Base-by-base conservation (phyloP, 2,797 vertebrate species). In the Pangasius krempfi region DNA sequence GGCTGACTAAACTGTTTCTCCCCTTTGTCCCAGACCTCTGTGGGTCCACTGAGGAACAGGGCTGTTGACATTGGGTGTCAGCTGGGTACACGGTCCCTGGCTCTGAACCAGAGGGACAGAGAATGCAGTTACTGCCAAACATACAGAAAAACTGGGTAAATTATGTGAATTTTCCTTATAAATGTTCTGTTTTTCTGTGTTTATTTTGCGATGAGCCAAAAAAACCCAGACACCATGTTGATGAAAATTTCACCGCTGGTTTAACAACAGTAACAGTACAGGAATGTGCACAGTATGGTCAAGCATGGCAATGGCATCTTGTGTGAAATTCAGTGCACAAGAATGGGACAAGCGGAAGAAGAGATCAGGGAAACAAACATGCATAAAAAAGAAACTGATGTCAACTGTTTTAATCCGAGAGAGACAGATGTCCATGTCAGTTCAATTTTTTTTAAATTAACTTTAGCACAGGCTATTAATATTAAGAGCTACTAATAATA, bases 11-110 rank as follows among this genome's bases (percentile, higher is more conserved):
- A 30, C 89, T 40, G 86, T 89, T 86, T 82, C 88, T 88, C 88
- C 84, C 82, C 82, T 91, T 91, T 92, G 89, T 91, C 89, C 89
- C 72, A 62, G 88, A 79, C 60, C 83, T 88, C 84, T 81, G 86
- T 27, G 68, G 78, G 60, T 88, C 76, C 86, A 72, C 76, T 52
- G 50, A 75, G 68, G 44, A 76, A n/a, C 86, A 54, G 44, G 44
- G 60, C 33, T 58, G 86, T 68, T 14, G 33, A 70, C 62, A 82
- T 27, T 18, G 62, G 14, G n/a, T 68, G 76, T 87, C 86, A 87
- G 62, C 75, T 70, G 76, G 62, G 75, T 47, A 64, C 27, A 62
- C 78, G n/a, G 56, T 68, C 47, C 14, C 47, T 66, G 20, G n/a
- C 44, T 14, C 10, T 70, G 47, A 33, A 86, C 58, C n/a, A 86